Conservation (phyloP, 2,797 vertebrate genomes). For the Channallabes apus region DNA sequence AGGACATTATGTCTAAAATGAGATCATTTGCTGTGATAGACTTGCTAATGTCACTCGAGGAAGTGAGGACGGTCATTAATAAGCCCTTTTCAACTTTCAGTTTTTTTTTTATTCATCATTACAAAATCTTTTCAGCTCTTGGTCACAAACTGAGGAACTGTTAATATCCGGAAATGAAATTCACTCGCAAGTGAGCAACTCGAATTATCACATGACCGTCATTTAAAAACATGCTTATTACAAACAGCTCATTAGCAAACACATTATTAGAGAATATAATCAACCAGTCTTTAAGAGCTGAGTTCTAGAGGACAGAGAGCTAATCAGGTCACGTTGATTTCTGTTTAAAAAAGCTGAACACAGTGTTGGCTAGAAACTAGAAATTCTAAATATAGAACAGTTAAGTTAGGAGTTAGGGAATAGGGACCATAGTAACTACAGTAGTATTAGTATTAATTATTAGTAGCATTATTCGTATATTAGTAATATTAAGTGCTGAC, state of each 20-base stretch:
- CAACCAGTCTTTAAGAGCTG: background rate
- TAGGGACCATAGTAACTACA: no score
- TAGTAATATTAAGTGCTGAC: no score
- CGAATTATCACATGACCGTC: background rate
- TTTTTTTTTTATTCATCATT: background rate
- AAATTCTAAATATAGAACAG: no score
- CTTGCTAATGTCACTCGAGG: constrained; percentile 56
- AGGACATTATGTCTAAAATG: constrained; percentile 61
- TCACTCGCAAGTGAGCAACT: background rate
- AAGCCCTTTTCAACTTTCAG: no score
- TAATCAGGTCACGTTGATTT: no score
- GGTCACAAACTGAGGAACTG: background rate
- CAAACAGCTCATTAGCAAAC: background rate
- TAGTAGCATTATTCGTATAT: no score
- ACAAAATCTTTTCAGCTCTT: no score
- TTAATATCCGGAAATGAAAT: background rate
- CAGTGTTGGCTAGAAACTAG: no score
- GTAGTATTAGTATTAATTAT: no score
- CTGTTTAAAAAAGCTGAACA: no score
- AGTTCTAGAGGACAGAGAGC: background rate
- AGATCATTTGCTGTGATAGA: constrained; percentile 67
- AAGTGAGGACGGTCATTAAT: background rate
- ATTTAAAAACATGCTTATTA: background rate
- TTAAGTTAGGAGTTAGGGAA: no score
- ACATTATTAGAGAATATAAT: background rate